A percentile compares a stretch with the other conserved stretches of the same genome.
phyloP scores from a whole-genome alignment of 2,888 invertebrate genomes.

The Smittia aterrima region DNA sequence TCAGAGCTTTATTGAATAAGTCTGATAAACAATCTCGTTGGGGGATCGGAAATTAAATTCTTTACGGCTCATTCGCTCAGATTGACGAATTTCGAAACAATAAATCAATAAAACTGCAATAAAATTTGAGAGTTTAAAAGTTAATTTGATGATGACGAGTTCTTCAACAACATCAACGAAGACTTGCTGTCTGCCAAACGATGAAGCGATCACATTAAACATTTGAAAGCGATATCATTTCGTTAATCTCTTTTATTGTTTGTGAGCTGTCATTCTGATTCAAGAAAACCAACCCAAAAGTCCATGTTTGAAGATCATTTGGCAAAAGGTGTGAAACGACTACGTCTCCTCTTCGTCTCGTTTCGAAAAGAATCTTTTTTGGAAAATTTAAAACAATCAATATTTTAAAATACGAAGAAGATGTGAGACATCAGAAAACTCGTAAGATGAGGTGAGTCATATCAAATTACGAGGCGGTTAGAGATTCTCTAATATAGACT shows the following conservation, averaged over 20 bases:
- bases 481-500: no score
- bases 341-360: background rate
- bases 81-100: no score
- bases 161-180: no score
- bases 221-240: no score
- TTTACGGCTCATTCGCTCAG: no score
- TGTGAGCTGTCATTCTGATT: conserved; percentile 17
- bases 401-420: background rate
- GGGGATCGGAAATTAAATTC: no score
- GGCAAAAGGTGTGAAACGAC: conserved; percentile 13
- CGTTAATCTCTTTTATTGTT: conserved; percentile 26
- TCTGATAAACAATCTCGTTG: no score
- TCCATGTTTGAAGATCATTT: background rate
- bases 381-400: background rate
- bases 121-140: no score
- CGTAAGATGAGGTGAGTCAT: background rate
- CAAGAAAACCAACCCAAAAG: background rate
- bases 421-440: background rate
- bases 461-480: background rate
- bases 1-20: background rate
- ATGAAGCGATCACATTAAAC: no score
- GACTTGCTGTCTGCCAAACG: no score
- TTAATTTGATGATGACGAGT: no score
- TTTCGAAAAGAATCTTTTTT: background rate
- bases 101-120: no score